A percentile compares a stretch with the other conserved stretches of the same genome.
Evolutionary conservation across 2,888 invertebrate species (phyloP).

Genomic region (Mythimna ferrago): DNA sequence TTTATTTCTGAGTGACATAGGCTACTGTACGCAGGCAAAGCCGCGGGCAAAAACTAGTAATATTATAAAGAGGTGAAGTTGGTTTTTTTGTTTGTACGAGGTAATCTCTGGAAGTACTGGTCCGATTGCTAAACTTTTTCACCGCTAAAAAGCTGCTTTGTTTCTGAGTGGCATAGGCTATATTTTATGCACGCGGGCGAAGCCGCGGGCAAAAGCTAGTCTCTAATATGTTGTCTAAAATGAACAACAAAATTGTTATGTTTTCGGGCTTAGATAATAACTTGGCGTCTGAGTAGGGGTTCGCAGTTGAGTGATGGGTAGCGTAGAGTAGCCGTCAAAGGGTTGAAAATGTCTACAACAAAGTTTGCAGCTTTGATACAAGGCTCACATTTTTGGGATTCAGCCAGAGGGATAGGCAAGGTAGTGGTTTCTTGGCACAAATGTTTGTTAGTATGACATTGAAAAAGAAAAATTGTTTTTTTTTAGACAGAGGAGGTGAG

Average conservation of each 20-base stretch:
- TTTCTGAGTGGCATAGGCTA: too few relatives aligned
- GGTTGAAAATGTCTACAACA: slow-evolving; percentile 7
- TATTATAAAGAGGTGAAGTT: too few relatives aligned
- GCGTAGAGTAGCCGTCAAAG: slow-evolving; percentile 4
- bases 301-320: slow-evolving; percentile 16
- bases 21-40: too few relatives aligned
- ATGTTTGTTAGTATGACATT: background rate
- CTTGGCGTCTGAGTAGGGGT: slow-evolving; percentile 4
- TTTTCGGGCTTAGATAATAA: slow-evolving; percentile 17
- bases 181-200: too few relatives aligned
- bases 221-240: slow-evolving; percentile 18
- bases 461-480: background rate
- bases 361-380: slow-evolving; percentile 3
- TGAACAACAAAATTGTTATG: background rate
- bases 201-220: too few relatives aligned
- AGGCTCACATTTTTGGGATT: slow-evolving; percentile 15
- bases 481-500: background rate
- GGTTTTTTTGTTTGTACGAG: too few relatives aligned
- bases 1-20: too few relatives aligned
- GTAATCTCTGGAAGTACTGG: too few relatives aligned
- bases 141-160: too few relatives aligned
- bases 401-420: background rate
- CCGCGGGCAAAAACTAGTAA: too few relatives aligned
- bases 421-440: background rate
- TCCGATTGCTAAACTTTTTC: too few relatives aligned